Percentiles rank a stretch among this genome's conserved stretches.
These are phyloP conservation scores for Trialeurodes vaporariorum DNA, from an alignment of 1,140 invertebrate species.

Conservation along the genomic window DNA sequence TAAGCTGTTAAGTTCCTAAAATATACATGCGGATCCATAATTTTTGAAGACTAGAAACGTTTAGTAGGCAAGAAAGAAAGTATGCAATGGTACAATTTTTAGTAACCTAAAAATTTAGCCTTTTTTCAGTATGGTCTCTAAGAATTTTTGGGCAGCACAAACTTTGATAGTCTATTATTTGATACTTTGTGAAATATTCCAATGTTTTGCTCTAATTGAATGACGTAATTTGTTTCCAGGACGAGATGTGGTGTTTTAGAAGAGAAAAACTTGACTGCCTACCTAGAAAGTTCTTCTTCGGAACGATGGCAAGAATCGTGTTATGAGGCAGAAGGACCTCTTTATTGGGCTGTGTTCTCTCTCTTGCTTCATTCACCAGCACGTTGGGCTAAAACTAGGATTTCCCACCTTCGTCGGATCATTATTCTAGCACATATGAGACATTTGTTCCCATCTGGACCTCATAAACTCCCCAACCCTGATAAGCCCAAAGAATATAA, in stretches of 20 bases:
- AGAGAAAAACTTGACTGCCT: slow-evolving; percentile 54
- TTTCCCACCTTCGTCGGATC: slow-evolving; percentile 63
- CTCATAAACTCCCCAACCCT: slow-evolving; percentile 21
- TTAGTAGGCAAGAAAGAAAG: too few relatives aligned
- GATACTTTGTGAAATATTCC: too few relatives aligned
- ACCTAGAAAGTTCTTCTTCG: slow-evolving; percentile 45
- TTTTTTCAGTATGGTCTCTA: too few relatives aligned
- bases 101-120: too few relatives aligned
- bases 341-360: slow-evolving; percentile 72
- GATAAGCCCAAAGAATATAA: slow-evolving; percentile 55
- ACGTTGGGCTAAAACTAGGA: slow-evolving; percentile 51
- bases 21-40: too few relatives aligned
- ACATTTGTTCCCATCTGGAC: slow-evolving; percentile 36
- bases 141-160: too few relatives aligned
- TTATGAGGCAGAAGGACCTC: slow-evolving; percentile 79
- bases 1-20: too few relatives aligned
- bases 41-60: too few relatives aligned
- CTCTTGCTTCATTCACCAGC: slow-evolving; percentile 61
- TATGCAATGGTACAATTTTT: too few relatives aligned
- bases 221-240: slow-evolving; percentile 43
- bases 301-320: slow-evolving; percentile 61
- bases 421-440: slow-evolving; percentile 68
- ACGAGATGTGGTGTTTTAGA: slow-evolving; percentile 61
- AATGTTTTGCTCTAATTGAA: too few relatives aligned
- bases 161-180: too few relatives aligned